These are phyloP conservation scores for Epirrhoe tristata DNA, from an alignment of 2,888 invertebrate genomes.

Conservation along the genomic window DNA sequence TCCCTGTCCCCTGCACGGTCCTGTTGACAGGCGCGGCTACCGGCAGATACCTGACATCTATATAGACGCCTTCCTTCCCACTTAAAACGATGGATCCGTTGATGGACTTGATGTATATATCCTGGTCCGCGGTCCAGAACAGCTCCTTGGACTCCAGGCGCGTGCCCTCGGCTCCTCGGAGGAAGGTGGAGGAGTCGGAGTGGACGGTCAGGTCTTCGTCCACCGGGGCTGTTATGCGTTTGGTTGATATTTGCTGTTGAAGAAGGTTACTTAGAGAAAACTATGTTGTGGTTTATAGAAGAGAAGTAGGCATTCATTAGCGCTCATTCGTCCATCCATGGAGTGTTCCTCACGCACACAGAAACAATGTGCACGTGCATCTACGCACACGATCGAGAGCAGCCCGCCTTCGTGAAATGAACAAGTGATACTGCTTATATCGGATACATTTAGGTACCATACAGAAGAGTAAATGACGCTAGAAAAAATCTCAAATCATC, in stretches of 20 bases:
- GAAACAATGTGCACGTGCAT: too few species aligned
- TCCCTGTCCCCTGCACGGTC: constrained; percentile 57
- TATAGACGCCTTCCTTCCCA: constrained; percentile 88
- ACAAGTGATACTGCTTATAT: too few species aligned
- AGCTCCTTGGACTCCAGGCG: constrained; percentile 89
- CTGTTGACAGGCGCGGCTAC: constrained; percentile 82
- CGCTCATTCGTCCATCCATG: too few species aligned
- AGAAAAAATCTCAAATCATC: too few species aligned
- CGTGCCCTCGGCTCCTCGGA: constrained; percentile 93
- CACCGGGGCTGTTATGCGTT: constrained; percentile 90
- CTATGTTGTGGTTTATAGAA: too few species aligned
- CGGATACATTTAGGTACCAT: too few species aligned
- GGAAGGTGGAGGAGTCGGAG: constrained; percentile 88
- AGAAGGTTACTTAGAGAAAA: background rate
- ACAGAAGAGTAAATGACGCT: too few species aligned
- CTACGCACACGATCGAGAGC: too few species aligned
- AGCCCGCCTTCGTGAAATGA: too few species aligned
- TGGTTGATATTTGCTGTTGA: constrained; percentile 86
- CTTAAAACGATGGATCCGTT: constrained; percentile 91
- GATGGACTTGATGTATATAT: constrained; percentile 90
- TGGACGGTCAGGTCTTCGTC: constrained; percentile 88
- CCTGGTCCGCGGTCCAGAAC: constrained; percentile 91
- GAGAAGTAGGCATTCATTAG: too few species aligned
- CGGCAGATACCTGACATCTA: constrained; percentile 90
- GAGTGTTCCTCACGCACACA: too few species aligned